Percentiles rank a stretch among this genome's conserved stretches.
These are phyloP conservation scores for Lepidostoma basale DNA, from an alignment of 1,140 invertebrate genomes.

Conservation along the genomic window DNA sequence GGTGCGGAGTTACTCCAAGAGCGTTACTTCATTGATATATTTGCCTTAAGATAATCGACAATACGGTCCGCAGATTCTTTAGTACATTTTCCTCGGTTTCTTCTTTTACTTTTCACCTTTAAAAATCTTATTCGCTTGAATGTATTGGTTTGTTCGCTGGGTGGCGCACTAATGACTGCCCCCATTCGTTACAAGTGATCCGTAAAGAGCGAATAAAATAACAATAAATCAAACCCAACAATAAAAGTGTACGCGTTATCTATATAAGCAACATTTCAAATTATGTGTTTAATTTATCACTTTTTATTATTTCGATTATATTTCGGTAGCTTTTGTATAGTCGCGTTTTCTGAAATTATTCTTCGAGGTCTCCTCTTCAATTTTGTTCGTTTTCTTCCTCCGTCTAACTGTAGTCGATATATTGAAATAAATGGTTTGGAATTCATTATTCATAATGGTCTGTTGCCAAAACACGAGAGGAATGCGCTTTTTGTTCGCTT, in stretches of 20 bases:
- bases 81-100: background rate
- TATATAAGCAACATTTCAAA: too few species aligned
- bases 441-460: slow-evolving; percentile 37
- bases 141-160: slow-evolving; percentile 20
- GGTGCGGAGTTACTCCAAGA: too few species aligned
- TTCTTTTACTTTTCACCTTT: slow-evolving; percentile 6
- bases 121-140: slow-evolving; percentile 12
- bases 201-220: too few species aligned
- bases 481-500: slow-evolving; percentile 20
- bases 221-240: too few species aligned
- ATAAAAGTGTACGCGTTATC: too few species aligned
- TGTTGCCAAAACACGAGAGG: slow-evolving; percentile 24
- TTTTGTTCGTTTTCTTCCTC: slow-evolving; percentile 20
- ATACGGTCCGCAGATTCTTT: too few species aligned
- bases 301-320: too few species aligned
- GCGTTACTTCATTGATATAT: too few species aligned
- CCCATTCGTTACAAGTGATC: slow-evolving; percentile 17
- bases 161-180: slow-evolving; percentile 7
- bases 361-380: slow-evolving; percentile 19
- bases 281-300: too few species aligned
- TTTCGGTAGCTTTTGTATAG: too few species aligned
- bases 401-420: slow-evolving; percentile 30
- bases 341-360: slow-evolving; percentile 8
- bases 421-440: slow-evolving; percentile 39
- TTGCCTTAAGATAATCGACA: too few species aligned